These are phyloP conservation scores for Dasysyrphus albostriatus DNA, from an alignment of 2,888 invertebrate genomes.

Conservation along the genomic window DNA sequence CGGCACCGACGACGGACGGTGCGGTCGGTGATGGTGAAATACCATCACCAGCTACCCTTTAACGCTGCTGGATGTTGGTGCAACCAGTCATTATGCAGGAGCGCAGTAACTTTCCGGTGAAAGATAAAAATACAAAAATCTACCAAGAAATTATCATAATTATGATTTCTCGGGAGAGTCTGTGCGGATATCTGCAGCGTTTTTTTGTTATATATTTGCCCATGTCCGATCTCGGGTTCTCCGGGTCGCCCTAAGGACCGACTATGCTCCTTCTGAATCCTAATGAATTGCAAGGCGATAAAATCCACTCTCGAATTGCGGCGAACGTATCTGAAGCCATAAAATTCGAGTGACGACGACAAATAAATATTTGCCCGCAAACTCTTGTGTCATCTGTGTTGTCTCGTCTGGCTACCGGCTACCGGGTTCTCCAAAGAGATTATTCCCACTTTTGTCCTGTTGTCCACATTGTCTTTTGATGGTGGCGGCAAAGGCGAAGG, in stretches of 20 bases:
- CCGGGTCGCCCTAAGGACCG: conserved; percentile 52
- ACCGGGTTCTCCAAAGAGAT: conserved; percentile 67
- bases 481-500: conserved; percentile 27
- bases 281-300: conserved; percentile 74
- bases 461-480: conserved; percentile 44
- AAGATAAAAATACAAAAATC: conserved; percentile 45
- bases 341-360: conserved; percentile 73
- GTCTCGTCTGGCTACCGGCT: conserved; percentile 67
- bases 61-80: conserved; percentile 24
- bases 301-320: conserved; percentile 67
- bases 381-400: conserved; percentile 69
- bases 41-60: conserved; percentile 34
- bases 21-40: background rate
- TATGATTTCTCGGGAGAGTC: conserved; percentile 58
- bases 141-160: conserved; percentile 58
- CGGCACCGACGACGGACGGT: background rate
- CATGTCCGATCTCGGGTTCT: background rate
- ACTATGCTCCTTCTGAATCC: conserved; percentile 63
- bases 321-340: conserved; percentile 61
- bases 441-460: conserved; percentile 37
- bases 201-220: conserved; percentile 39
- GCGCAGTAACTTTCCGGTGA: conserved; percentile 48
- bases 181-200: conserved; percentile 3
- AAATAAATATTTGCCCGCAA: conserved; percentile 75
- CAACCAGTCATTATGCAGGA: conserved; percentile 72